Base-by-base conservation (phyloP, 2,797 vertebrate genomes). In the Odontamblyopus rebecca region DNA sequence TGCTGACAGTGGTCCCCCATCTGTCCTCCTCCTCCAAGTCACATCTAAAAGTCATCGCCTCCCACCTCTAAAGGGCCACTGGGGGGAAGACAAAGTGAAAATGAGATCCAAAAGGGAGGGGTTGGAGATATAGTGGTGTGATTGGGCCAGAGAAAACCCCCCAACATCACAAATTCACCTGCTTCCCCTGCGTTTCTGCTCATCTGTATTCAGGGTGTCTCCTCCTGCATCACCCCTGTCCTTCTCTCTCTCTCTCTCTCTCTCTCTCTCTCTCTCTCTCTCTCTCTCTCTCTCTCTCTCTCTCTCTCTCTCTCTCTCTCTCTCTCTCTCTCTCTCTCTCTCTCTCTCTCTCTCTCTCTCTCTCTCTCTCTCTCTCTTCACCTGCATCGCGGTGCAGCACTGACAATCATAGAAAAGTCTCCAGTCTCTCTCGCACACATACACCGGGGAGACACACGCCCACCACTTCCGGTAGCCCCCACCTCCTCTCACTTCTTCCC, bases 161-260 rank as follows among this genome's bases (percentile, higher is more conserved):
- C 80, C 81, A 73, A 84, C 91, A 89, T 92, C 90, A 86, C 86
- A 91, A 87, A 92, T 92, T 90, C 89, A 94, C 90, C 92, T 94
- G 91, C 89, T 88, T 79, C 87, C 92, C 85, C 89, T 76, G 82
- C 87, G 84, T 82, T 86, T 78, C 91, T 85, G 77, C 91, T 94
- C 87, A 93, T 93, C 89, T 92, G 91, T 93, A 93, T 92, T 93
- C 92, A 71, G 69, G 73, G 83, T 80, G 77, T 88, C 86, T 84
- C 75, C 83, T 88, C 81, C 78, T 75, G 89, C 91, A 84, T 85
- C 90, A 84, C 70, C 65, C 79, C 84, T 85, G 80, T 88, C 88
- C 81, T 82, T 88, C 88, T 68, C 76, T 85, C 76, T 89, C 82
- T 88, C 81, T 86, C 83, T 88, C 87, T 68, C 76, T 86, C 77